Evolutionary conservation across 1,140 invertebrate genomes (phyloP).

Genomic region (Ips nitidus): DNA sequence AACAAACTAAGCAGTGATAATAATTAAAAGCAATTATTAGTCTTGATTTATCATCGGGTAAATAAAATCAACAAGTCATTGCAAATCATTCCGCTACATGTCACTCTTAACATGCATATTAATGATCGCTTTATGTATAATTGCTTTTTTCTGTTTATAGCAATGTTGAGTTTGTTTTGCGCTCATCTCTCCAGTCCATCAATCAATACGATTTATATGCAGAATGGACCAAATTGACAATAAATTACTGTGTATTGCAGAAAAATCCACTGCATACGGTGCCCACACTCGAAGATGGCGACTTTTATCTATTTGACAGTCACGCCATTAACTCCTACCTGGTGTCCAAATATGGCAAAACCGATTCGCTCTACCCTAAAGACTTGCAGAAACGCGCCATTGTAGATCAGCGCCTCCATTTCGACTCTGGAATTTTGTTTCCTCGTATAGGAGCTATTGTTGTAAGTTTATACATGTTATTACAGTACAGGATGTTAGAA

Average conservation of each 20-base stretch:
- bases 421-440: constrained; percentile 57
- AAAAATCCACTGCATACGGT: constrained; percentile 63
- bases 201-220: too few species aligned
- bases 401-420: constrained; percentile 58
- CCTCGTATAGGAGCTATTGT: constrained; percentile 47
- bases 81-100: too few species aligned
- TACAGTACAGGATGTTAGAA: background rate
- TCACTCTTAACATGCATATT: too few species aligned
- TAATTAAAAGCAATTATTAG: too few species aligned
- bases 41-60: too few species aligned
- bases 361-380: constrained; percentile 62
- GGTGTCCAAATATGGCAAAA: constrained; percentile 59
- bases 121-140: too few species aligned
- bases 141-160: too few species aligned
- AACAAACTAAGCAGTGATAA: too few species aligned
- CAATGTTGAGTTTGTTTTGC: too few species aligned
- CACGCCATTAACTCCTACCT: constrained; percentile 63
- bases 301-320: constrained; percentile 61
- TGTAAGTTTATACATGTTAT: constrained; percentile 40
- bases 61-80: too few species aligned
- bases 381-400: constrained; percentile 57
- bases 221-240: too few species aligned
- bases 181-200: too few species aligned
- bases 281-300: constrained; percentile 67
- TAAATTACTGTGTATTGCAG: constrained; percentile 6